phyloP scores from a whole-genome alignment of 2,113 vertebrate species.

The Daboia siamensis region DNA sequence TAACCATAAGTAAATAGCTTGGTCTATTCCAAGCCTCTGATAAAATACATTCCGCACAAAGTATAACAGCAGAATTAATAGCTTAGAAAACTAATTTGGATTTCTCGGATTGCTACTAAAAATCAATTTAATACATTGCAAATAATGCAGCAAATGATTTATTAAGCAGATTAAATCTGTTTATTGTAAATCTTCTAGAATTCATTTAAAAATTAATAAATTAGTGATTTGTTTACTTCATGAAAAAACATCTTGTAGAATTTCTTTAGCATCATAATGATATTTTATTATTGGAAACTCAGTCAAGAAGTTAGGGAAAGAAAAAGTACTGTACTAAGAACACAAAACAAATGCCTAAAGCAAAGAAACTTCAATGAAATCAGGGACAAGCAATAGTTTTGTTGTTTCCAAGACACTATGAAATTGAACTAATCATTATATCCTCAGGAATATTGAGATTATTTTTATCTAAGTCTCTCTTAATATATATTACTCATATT shows the following conservation, averaged over 20 bases:
- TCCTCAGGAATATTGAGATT: conserved; percentile 4
- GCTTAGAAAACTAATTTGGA: not conserved
- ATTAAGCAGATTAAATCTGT: not conserved
- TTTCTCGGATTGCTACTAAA: not conserved
- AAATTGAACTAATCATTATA: not conserved
- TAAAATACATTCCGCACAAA: not conserved
- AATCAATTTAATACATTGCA: not conserved
- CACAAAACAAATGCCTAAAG: not conserved
- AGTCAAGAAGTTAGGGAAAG: not conserved
- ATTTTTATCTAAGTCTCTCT: not conserved
- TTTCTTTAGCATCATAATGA: not conserved
- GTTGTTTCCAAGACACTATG: not conserved
- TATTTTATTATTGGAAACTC: not conserved
- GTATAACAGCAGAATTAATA: not conserved
- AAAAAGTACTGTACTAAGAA: not conserved
- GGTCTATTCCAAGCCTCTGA: not conserved
- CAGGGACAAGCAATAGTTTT: not conserved
- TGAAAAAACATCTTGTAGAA: not conserved
- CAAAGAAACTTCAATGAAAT: not conserved
- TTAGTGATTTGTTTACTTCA: not conserved
- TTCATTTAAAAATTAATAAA: conserved; percentile 17
- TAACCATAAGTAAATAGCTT: not conserved
- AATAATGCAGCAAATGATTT: not conserved
- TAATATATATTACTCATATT: conserved; percentile 11
- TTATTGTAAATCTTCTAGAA: not conserved